A percentile compares a stretch with the other conserved stretches of the same genome.
phyloP scores from a whole-genome alignment of 2,797 vertebrate genomes.

The Malurus splendens region DNA sequence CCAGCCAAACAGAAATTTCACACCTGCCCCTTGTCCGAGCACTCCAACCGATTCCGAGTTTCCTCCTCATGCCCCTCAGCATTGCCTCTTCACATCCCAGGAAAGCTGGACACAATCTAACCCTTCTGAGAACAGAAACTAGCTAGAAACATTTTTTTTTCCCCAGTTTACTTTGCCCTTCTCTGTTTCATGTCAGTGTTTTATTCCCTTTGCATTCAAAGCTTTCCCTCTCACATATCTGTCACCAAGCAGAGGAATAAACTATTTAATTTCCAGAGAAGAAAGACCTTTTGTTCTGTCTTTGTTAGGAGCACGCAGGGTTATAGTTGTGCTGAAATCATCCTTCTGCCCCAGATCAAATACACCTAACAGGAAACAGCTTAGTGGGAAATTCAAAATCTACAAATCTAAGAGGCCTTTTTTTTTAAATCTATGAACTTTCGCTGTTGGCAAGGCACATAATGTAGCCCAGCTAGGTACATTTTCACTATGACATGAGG shows the following conservation, averaged over 20 bases:
- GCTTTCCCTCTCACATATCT: neutral
- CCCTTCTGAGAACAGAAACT: neutral
- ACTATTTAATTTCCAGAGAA: neutral
- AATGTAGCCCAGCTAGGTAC: neutral
- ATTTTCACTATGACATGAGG: neutral
- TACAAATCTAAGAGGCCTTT: neutral
- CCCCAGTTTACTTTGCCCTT: neutral
- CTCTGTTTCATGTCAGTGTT: neutral
- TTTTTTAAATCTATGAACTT: neutral
- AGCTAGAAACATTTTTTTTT: neutral
- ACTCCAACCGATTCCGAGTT: neutral
- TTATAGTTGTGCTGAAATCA: neutral
- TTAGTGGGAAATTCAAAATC: neutral
- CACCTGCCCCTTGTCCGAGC: fast-evolving
- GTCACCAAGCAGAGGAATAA: neutral
- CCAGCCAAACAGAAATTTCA: neutral
- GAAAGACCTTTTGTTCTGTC: neutral
- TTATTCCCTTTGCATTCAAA: neutral
- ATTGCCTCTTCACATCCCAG: neutral
- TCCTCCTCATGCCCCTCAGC: neutral
- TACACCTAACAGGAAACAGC: neutral
- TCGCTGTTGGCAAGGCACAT: neutral
- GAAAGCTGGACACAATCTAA: neutral
- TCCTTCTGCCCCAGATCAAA: neutral
- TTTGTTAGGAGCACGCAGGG: neutral